A percentile compares a stretch with the other conserved stretches of the same genome.
Evolutionary conservation across 2,113 vertebrate species (phyloP).

Genomic region (Brachyhypopomus gauderio): DNA sequence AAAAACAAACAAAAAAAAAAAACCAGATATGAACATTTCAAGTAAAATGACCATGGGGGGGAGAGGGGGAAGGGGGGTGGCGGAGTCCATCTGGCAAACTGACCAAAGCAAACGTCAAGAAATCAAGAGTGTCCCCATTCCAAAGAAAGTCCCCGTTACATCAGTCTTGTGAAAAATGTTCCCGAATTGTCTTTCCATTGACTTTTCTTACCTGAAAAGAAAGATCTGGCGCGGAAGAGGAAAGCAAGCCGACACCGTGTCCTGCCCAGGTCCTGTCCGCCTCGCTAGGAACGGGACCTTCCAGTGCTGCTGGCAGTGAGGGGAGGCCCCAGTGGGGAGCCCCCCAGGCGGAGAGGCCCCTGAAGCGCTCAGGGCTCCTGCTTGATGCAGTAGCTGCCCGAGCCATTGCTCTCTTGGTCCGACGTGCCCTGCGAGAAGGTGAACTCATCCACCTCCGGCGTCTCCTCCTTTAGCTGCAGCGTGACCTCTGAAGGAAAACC

Average conservation of each 20-base stretch:
- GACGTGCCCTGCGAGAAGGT: conserved; percentile 91
- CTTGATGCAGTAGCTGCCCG: conserved; percentile 96
- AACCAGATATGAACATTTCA: conserved; percentile 91
- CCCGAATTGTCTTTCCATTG: conserved; percentile 75
- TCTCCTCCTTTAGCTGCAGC: conserved; percentile 90
- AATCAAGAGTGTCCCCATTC: conserved; percentile 68
- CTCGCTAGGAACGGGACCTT: conserved; percentile 47
- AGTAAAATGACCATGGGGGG: conserved; percentile 90
- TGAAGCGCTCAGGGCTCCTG: conserved; percentile 83
- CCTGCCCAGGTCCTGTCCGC: conserved; percentile 41
- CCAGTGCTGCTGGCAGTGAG: conserved; percentile 60
- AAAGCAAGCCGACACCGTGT: conserved; percentile 54
- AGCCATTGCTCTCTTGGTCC: conserved; percentile 96
- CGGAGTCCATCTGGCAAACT: conserved; percentile 87
- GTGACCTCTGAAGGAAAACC: conserved; percentile 77
- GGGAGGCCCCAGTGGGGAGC: conserved; percentile 41
- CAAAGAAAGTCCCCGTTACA: conserved; percentile 59
- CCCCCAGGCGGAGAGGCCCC: conserved; percentile 8
- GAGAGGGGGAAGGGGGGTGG: conserved; percentile 71
- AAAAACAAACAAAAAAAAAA: conserved; percentile 76
- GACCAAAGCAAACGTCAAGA: conserved; percentile 57
- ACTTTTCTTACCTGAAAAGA: conserved; percentile 64
- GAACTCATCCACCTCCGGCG: conserved; percentile 89
- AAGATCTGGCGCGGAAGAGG: conserved; percentile 50
- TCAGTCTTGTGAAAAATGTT: conserved; percentile 61